Percentiles rank a stretch among this genome's conserved stretches.
These are phyloP conservation scores for Nycticorax nycticorax DNA, from an alignment of 2,113 vertebrate genomes.

Conservation along the genomic window DNA sequence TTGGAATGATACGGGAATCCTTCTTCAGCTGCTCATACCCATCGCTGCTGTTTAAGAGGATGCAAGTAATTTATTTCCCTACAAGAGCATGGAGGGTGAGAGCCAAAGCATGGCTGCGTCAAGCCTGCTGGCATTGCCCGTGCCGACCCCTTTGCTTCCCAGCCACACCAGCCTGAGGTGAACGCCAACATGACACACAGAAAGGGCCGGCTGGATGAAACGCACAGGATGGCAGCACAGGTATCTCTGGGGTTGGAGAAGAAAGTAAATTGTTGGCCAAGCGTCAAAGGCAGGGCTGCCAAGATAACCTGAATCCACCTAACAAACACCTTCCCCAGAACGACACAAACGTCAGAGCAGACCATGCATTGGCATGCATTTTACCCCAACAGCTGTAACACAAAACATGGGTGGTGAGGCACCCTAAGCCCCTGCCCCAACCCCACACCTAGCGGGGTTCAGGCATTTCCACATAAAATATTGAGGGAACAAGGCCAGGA, in stretches of 20 bases:
- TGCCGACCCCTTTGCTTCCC: not conserved
- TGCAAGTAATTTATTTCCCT: not conserved
- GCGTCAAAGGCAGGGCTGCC: not conserved
- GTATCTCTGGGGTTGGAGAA: not conserved
- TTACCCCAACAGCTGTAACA: not conserved
- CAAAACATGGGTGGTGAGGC: not conserved
- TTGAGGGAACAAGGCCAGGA: not conserved
- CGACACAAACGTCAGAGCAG: fast-evolving
- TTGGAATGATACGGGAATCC: not conserved
- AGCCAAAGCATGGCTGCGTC: not conserved
- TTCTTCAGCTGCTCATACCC: not conserved
- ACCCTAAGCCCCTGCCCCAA: not conserved
- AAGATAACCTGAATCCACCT: not conserved
- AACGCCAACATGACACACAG: not conserved
- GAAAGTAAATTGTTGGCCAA: not conserved
- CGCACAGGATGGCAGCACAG: fast-evolving
- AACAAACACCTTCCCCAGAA: not conserved
- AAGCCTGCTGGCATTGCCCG: not conserved
- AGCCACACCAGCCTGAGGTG: not conserved
- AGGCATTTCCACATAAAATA: not conserved
- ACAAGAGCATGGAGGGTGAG: not conserved
- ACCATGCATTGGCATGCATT: fast-evolving
- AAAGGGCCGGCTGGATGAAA: not conserved
- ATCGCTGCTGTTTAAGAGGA: not conserved
- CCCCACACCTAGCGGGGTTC: not conserved